Evolutionary conservation across 2,888 invertebrate species (phyloP), one percentile per base, ranked within the genome.

Genomic region (Microplitis deprimator): DNA sequence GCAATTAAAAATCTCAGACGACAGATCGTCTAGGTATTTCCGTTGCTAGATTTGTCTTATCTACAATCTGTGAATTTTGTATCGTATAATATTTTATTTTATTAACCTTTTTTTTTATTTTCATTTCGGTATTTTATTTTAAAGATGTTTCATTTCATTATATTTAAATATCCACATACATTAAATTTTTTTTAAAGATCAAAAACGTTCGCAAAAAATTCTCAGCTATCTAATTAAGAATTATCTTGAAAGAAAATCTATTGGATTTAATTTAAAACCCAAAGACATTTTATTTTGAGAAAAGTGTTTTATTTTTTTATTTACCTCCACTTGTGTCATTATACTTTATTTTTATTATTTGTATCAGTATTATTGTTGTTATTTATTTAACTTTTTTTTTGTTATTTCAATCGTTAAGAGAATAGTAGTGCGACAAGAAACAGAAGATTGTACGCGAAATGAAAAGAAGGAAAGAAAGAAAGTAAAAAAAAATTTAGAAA

Each of bases 1-100:
- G 79, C 80, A 82, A 82, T 82, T 81, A 82, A 82, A 80, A 77
- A 80, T 79, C 77, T 68, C 78, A 73, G 75, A 77, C 77, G 79
- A 80, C 77, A 73, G 72, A 79, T 77, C 77, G 77, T 79, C 77
- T 71, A 70, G 78, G 78, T 77, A 77, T 79, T 75, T 75, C 73
- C 62, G 68, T 73, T 68, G 64, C 64, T 61, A 62, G 59, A 39
- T 71, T 71, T 64, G 41, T 71, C 70, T 69, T 70, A 70, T 64
- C 70, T 76, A 29, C 50, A 64, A 65, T 76, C 76, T 70, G 7
- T 50, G 7, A 5, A 75, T 64, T 65, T 41, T 13, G 73, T 73
- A 65, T 73, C 73, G 65, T 73, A 62, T 73, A 50, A 50, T 20
- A 16, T 65, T 65, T 20, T 29, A 65, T 50, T 50, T 50, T 50